phyloP scores from a whole-genome alignment of 2,113 vertebrate species.

The Lophotis ruficrista region DNA sequence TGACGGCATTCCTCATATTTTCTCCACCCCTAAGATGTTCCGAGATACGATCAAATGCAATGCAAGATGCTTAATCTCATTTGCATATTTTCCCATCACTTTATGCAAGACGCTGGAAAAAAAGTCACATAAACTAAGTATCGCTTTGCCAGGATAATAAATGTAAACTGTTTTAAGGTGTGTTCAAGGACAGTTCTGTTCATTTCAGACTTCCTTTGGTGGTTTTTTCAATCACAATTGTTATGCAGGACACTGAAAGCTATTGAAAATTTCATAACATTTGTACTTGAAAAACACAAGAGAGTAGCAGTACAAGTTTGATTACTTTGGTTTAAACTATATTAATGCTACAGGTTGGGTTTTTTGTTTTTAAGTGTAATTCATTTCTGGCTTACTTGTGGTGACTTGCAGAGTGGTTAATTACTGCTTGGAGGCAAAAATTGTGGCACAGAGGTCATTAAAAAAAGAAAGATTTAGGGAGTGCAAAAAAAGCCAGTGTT shows the following conservation, averaged over 20 bases:
- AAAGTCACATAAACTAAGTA: neutral
- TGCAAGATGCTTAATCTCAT: slow-evolving; percentile 31
- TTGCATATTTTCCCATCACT: slow-evolving; percentile 33
- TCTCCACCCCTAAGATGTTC: slow-evolving; percentile 18
- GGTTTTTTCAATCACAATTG: neutral
- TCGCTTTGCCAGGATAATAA: neutral
- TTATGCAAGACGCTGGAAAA: neutral
- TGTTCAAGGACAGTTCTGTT: slow-evolving; percentile 50
- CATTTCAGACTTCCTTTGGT: slow-evolving; percentile 12
- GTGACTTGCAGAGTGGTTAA: slow-evolving; percentile 46
- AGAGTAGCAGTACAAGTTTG: neutral
- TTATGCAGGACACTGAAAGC: slow-evolving; percentile 10
- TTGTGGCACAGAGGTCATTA: neutral
- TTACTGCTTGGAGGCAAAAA: slow-evolving; percentile 51
- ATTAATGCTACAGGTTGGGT: neutral
- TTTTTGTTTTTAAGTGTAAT: neutral
- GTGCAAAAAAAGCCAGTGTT: slow-evolving; percentile 4
- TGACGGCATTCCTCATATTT: neutral
- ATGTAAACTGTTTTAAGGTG: slow-evolving; percentile 9
- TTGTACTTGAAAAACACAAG: slow-evolving; percentile 29
- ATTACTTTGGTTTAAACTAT: slow-evolving; percentile 36
- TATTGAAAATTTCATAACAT: slow-evolving; percentile 35
- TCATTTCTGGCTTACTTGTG: slow-evolving; percentile 25
- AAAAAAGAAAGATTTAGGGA: slow-evolving; percentile 35
- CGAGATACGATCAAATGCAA: slow-evolving; percentile 32